A percentile compares a stretch with the other conserved stretches of the same genome.
These are phyloP conservation scores for Choloepus didactylus DNA, from an alignment of 2,797 vertebrate genomes.

Conservation along the genomic window DNA sequence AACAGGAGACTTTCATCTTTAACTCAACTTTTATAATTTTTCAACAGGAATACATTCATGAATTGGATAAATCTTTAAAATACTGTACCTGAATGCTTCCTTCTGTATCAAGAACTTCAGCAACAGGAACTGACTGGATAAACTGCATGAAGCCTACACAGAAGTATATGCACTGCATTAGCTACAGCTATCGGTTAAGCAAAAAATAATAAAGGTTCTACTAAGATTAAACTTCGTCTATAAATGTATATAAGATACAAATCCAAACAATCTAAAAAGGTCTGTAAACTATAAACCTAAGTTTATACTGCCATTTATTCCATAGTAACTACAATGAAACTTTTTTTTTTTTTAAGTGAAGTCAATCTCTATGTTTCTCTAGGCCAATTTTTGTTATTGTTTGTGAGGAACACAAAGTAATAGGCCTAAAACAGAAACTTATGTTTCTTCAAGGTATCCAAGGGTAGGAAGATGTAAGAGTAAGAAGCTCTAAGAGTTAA, in stretches of 20 bases:
- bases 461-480: not conserved
- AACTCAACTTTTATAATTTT: constrained; percentile 37
- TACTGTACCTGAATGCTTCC: constrained; percentile 96
- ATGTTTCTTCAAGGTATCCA: not conserved
- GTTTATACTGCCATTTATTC: not conserved
- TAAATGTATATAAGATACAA: not conserved
- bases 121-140: constrained; percentile 98
- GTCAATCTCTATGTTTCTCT: not conserved
- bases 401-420: not conserved
- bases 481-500: not conserved
- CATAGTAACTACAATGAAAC: not conserved
- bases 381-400: not conserved
- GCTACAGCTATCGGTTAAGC: not conserved
- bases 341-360: not conserved
- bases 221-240: not conserved
- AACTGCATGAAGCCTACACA: constrained; percentile 98
- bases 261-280: not conserved
- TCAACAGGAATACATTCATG: not conserved
- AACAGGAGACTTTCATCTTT: not conserved
- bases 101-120: constrained; percentile 97
- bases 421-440: not conserved
- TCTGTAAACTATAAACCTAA: not conserved
- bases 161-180: not conserved
- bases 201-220: not conserved
- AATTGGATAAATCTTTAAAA: not conserved